These are phyloP conservation scores for Drymonia ruficornis DNA, from an alignment of 2,888 invertebrate species.

Conservation along the genomic window DNA sequence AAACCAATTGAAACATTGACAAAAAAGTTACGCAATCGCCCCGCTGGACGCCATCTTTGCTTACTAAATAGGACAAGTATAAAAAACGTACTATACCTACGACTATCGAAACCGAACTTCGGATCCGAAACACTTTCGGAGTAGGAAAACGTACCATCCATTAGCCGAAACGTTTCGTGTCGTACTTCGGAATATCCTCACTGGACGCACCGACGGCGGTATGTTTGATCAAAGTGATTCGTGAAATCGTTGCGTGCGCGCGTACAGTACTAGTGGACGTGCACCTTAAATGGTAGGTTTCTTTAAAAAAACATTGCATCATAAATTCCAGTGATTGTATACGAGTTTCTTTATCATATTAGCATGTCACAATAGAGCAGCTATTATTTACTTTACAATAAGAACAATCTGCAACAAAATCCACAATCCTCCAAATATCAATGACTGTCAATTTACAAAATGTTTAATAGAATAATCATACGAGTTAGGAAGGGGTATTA, in stretches of 20 bases:
- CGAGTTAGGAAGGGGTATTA: not conserved
- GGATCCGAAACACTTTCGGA: too few relatives aligned
- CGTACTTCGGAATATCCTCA: too few relatives aligned
- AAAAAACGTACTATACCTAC: too few relatives aligned
- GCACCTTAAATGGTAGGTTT: not conserved
- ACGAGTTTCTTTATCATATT: conserved; percentile 13
- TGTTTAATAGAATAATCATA: not conserved
- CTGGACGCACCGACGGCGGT: too few relatives aligned
- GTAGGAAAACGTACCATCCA: too few relatives aligned
- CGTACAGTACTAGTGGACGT: not conserved
- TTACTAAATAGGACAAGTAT: too few relatives aligned
- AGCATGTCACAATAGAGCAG: not conserved
- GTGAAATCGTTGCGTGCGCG: not conserved
- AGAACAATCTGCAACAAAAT: not conserved
- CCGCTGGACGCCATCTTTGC: too few relatives aligned
- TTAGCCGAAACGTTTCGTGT: too few relatives aligned
- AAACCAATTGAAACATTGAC: too few relatives aligned
- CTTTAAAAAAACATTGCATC: not conserved
- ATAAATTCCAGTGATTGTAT: conserved; percentile 5
- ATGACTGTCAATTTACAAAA: not conserved
- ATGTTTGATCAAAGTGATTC: not conserved
- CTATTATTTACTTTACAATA: not conserved
- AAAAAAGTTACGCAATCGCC: too few relatives aligned
- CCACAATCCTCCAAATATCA: not conserved
- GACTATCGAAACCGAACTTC: too few relatives aligned